Base-by-base conservation (phyloP, 2,888 invertebrate genomes). In the Lithophane socia region DNA sequence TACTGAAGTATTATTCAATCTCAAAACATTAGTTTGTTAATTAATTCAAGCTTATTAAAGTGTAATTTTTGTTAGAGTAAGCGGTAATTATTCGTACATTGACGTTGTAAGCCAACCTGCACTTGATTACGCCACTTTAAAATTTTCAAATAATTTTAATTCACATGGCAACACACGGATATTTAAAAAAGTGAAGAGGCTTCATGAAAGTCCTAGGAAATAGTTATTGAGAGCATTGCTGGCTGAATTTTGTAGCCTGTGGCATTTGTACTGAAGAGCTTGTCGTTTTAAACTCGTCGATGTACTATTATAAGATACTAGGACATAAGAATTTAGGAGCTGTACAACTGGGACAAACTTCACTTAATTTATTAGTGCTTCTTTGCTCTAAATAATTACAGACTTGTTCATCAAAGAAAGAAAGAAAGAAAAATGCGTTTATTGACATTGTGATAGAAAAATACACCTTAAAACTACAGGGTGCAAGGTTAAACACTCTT, bases 71-170 rank as follows among this genome's bases (percentile, higher is more conserved):
- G 75, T 76, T 73, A 72, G 54, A 77, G 73, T 76, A 78, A 68
- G 75, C 71, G 16, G 83, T 77, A 78, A 86, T 88, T 84, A 82
- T 69, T 61, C 74, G 82, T 84, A 74, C 84, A 76, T 73, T 88
- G 77, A 79, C 79, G 82, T 76, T 61, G 73, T 64, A 68, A 69
- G 60, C 73, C 52, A 54, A 60, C 64, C 52, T 61, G 73, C 83
- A 77, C 85, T 86, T 42, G 63, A 63, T 78, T 60, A 71, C 82
- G 83, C 71, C 72, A 75, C 82, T 86, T 86, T 84, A 37, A 77
- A 65, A 77, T 71, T n/a, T 58, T 75, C 37, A 66, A 79, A 69
- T 73, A 47, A 47, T 84, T 79, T 80, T 73, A 68, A 64, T 84
- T 54, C n/a, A 83, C 47, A 56, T 68, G 47, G 79, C 29, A 74